Evolutionary conservation across 2,113 vertebrate species (phyloP).

Genomic region (Candoia aspera): DNA sequence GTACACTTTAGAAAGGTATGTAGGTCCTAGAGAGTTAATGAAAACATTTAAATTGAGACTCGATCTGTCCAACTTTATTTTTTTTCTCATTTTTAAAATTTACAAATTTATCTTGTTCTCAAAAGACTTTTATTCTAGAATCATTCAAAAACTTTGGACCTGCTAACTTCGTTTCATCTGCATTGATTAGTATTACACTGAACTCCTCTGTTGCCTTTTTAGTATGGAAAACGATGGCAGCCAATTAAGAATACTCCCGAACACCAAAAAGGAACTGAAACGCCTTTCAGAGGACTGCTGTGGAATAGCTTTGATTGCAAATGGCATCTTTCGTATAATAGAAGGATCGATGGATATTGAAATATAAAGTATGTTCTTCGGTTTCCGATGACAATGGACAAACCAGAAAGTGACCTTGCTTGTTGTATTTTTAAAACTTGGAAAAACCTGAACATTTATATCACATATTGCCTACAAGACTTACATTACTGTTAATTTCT

Average conservation of each 20-base stretch:
- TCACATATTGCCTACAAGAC: conserved; percentile 76
- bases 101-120: conserved; percentile 61
- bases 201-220: conserved; percentile 74
- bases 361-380: conserved; percentile 63
- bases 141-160: conserved; percentile 71
- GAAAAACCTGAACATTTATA: conserved; percentile 63
- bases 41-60: conserved; percentile 60
- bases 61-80: conserved; percentile 68
- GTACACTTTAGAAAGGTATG: conserved; percentile 71
- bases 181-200: conserved; percentile 60
- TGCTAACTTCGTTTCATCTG: conserved; percentile 58
- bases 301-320: conserved; percentile 70
- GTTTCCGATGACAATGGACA: conserved; percentile 67
- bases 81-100: conserved; percentile 59
- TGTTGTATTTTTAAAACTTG: conserved; percentile 68
- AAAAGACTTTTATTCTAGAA: conserved; percentile 69
- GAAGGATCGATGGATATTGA: conserved; percentile 60
- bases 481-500: conserved; percentile 65
- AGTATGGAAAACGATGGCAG: conserved; percentile 54
- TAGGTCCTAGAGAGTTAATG: conserved; percentile 61
- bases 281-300: conserved; percentile 69
- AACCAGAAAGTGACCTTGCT: conserved; percentile 76
- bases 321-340: conserved; percentile 64
- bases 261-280: conserved; percentile 72
- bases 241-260: conserved; percentile 66